Percentiles rank a stretch among this genome's conserved stretches.
phyloP scores from a whole-genome alignment of 2,113 vertebrate species.

The Mus pahari region DNA sequence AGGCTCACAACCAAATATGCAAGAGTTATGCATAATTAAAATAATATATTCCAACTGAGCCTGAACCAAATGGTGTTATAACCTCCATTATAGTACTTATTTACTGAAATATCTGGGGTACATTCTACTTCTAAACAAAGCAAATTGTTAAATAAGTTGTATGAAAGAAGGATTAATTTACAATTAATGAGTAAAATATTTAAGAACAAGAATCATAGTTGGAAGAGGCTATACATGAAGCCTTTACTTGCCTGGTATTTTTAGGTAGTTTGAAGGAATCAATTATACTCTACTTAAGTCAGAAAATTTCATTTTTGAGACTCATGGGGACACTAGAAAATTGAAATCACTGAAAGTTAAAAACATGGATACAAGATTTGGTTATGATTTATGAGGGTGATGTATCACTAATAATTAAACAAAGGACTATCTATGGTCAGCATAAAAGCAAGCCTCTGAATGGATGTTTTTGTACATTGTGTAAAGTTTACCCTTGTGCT shows the following conservation, averaged over 20 bases:
- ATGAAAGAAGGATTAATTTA: background rate
- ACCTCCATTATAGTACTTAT: background rate
- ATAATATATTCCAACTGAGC: background rate
- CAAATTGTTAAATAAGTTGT: background rate
- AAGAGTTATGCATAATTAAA: background rate
- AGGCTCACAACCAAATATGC: no score
- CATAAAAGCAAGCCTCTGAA: background rate
- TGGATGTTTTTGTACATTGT: no score
- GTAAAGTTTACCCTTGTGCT: no score
- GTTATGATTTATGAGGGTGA: background rate
- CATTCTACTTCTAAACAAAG: background rate
- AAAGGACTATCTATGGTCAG: no score
- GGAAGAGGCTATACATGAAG: background rate
- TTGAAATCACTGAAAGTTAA: background rate
- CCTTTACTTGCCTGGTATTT: background rate
- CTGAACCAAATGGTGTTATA: background rate
- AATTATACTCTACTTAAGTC: background rate
- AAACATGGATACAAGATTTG: background rate
- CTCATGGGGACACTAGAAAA: background rate
- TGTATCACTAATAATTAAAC: background rate
- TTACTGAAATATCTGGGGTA: background rate
- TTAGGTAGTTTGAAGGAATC: background rate
- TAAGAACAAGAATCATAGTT: background rate
- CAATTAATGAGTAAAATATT: background rate
- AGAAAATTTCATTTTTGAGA: background rate